Percentiles rank a stretch among this genome's conserved stretches.
phyloP scores from a whole-genome alignment of 92 coral and sea anemone species.

The Palythoa heliodiscus region DNA sequence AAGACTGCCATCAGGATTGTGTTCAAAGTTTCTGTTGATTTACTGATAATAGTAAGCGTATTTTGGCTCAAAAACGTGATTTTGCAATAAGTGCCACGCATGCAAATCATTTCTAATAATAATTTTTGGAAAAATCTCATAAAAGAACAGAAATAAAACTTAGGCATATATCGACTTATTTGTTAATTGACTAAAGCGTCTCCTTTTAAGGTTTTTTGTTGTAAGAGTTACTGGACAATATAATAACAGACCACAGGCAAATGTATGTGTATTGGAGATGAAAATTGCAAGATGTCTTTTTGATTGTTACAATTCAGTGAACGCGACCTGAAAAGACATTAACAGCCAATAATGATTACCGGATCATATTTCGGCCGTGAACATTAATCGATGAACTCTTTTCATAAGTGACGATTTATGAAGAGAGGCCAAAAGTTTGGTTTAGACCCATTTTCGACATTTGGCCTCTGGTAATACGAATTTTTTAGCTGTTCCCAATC shows the following conservation, averaged over 20 bases:
- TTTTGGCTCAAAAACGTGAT: no score
- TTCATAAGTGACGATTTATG: not conserved
- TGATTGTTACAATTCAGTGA: constrained; percentile 1
- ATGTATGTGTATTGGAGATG: not conserved
- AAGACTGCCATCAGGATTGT: no score
- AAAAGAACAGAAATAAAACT: not conserved
- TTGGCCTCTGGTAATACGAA: not conserved
- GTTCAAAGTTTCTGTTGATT: no score
- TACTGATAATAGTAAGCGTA: no score
- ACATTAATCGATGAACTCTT: not conserved
- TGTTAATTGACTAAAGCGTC: not conserved
- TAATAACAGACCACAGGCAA: not conserved
- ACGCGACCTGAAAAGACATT: not conserved
- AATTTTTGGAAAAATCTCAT: not conserved
- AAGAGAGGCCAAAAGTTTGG: not conserved
- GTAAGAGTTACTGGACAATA: not conserved
- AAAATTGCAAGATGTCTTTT: not conserved
- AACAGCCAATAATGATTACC: not conserved
- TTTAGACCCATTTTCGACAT: not conserved
- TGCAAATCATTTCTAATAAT: not conserved
- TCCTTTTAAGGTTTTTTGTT: constrained; percentile 23
- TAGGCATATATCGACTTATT: not conserved
- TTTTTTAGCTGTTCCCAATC: not conserved
- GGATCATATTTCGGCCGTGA: not conserved
- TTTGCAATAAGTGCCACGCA: not conserved